These are phyloP conservation scores for Spodoptera littoralis DNA, from an alignment of 2,888 invertebrate genomes.

Conservation along the genomic window DNA sequence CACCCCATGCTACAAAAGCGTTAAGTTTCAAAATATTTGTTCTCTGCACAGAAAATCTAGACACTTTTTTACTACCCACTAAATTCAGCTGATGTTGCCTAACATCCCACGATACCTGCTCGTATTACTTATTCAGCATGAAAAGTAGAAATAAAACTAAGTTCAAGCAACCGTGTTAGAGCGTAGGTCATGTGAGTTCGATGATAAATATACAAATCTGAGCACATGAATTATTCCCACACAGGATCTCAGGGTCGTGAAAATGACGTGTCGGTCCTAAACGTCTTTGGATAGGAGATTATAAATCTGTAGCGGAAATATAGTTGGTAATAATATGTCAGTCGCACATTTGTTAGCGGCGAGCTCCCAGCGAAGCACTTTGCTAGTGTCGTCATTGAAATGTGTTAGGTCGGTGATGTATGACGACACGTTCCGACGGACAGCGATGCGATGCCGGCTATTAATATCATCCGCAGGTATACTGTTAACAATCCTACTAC, in stretches of 20 bases:
- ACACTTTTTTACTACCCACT: conserved; percentile 10
- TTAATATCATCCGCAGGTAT: conserved; percentile 42
- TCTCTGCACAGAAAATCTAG: conserved; percentile 6
- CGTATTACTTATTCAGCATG: conserved; percentile 11
- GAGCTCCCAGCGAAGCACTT: conserved; percentile 39
- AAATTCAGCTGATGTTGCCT: conserved; percentile 18
- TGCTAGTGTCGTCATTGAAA: conserved; percentile 45
- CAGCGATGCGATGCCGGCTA: conserved; percentile 47
- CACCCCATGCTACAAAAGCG: too few species aligned
- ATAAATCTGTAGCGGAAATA: conserved; percentile 40
- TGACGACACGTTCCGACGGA: conserved; percentile 34
- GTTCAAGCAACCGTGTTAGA: conserved; percentile 5
- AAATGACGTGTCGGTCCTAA: conserved; percentile 1
- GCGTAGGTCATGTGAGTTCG: not conserved
- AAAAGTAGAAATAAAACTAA: conserved; percentile 26
- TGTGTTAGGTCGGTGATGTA: conserved; percentile 43
- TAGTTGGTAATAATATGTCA: conserved; percentile 33
- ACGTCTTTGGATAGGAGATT: conserved; percentile 19
- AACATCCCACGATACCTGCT: conserved; percentile 5
- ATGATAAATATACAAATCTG: conserved; percentile 1
- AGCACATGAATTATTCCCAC: not conserved
- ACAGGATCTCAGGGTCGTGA: not conserved
- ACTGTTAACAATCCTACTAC: conserved; percentile 20
- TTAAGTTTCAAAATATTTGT: conserved; percentile 3
- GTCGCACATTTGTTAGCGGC: conserved; percentile 33